phyloP scores from a whole-genome alignment of 1,140 invertebrate species.

The Globodera rostochiensis region DNA sequence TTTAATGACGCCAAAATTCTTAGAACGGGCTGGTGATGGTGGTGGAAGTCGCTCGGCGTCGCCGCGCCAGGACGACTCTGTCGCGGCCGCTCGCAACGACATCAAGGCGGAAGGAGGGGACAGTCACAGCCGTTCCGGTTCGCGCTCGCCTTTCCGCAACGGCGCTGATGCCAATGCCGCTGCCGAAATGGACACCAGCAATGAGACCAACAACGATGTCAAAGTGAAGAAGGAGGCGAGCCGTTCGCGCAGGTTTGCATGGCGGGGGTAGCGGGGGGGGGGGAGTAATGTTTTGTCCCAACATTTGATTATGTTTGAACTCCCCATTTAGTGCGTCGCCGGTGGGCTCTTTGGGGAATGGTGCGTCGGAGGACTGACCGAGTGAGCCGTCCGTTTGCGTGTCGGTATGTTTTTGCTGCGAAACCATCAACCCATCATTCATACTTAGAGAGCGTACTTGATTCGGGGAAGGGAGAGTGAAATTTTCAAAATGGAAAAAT shows the following conservation, averaged over 20 bases:
- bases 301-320: neutral
- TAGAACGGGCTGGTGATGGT: no score
- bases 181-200: neutral
- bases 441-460: no score
- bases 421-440: neutral
- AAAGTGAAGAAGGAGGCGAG: constrained; percentile 9
- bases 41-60: neutral
- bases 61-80: neutral
- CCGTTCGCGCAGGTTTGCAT: constrained; percentile 7
- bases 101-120: constrained; percentile 5
- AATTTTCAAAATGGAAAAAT: no score
- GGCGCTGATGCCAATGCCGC: constrained; percentile 2
- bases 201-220: neutral
- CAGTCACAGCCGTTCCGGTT: constrained; percentile 25
- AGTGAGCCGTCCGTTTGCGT: neutral
- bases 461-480: no score
- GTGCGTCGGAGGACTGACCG: neutral
- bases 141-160: constrained; percentile 28
- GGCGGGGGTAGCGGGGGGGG: no score
- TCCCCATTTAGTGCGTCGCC: neutral
- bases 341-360: neutral
- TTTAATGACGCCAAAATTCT: neutral
- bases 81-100: neutral
- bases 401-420: neutral
- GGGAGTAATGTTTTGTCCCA: no score